Base-by-base conservation (phyloP, 2,888 invertebrate genomes). In the Xanthorhoe designata region DNA sequence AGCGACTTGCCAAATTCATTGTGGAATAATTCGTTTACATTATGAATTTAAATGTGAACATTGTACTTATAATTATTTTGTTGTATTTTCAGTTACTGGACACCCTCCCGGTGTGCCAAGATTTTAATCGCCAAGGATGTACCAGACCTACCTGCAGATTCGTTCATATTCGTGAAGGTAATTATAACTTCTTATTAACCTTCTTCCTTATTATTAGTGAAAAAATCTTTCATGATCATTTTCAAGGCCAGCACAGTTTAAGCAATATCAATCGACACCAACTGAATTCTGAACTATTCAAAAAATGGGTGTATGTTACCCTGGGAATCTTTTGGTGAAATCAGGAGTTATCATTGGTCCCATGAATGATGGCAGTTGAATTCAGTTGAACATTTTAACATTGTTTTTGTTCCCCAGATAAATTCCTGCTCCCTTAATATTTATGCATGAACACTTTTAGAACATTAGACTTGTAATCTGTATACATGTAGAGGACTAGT, bases 41-140 rank as follows among this genome's bases (percentile, higher is more conserved):
- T 84, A 79, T 74, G 64, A 75, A 58, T 51, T 60, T 32, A 70
- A 72, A 74, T 42, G 75, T 73, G 80, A 78, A 78, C 76, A 77
- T 75, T 59, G 83, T 83, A 85, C 84, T 90, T 82, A 91, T 86
- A 69, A 72, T 69, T 66, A 68, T 76, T 79, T 80, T 84, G 76
- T 87, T 88, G 85, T 90, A 80, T 88, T 96, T 97, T 87, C 97
- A 99, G 98, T 98, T 98, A 98, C 98, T 98, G 98, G 98, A 98
- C 98, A 99, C 98, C 98, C 98, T 98, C 98, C 98, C 97, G 98
- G 98, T 98, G 97, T 99, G 98, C 98, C 98, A 98, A 98, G 99
- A 98, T 98, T 98, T 98, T 98, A 99, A 98, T 97, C 97, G 97
- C 95, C 98, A 98, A 95, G 97, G 97, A 95, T 98, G 98, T 96